These are phyloP conservation scores for Helicorthomorpha holstii DNA, from an alignment of 1,140 invertebrate genomes.

Conservation along the genomic window DNA sequence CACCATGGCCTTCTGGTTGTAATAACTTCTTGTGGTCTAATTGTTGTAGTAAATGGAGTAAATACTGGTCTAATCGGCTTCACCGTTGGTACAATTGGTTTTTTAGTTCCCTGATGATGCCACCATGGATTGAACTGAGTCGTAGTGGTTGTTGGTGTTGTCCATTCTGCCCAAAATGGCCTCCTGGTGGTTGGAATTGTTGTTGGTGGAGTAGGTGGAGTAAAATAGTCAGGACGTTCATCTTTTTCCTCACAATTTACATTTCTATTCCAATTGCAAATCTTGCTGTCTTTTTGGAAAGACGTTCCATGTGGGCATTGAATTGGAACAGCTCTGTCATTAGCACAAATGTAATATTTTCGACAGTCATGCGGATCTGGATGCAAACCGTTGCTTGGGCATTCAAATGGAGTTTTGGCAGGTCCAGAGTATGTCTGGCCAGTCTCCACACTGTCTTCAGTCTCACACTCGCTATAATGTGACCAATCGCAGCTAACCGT, in stretches of 20 bases:
- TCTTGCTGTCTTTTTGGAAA: background rate
- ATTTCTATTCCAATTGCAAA: background rate
- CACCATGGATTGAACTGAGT: no score
- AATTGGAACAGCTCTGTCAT: background rate
- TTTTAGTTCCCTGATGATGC: no score
- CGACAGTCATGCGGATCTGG: slow-evolving; percentile 13
- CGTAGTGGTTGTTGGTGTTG: no score
- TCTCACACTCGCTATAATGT: slow-evolving; percentile 14
- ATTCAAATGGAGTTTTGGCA: background rate
- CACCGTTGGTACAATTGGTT: no score
- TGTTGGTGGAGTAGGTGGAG: background rate
- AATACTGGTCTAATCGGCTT: no score
- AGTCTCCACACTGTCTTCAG: no score
- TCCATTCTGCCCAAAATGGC: background rate
- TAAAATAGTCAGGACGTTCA: background rate
- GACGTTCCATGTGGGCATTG: background rate
- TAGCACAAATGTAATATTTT: background rate
- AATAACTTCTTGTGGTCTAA: no score
- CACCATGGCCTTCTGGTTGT: no score
- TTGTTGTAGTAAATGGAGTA: no score
- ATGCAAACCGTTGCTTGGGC: background rate
- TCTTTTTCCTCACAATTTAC: background rate
- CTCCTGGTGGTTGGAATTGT: background rate
- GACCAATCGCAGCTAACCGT: slow-evolving; percentile 27
- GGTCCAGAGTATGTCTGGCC: background rate